Evolutionary conservation across 1,140 invertebrate genomes (phyloP).

Genomic region (Odontomachus brunneus): DNA sequence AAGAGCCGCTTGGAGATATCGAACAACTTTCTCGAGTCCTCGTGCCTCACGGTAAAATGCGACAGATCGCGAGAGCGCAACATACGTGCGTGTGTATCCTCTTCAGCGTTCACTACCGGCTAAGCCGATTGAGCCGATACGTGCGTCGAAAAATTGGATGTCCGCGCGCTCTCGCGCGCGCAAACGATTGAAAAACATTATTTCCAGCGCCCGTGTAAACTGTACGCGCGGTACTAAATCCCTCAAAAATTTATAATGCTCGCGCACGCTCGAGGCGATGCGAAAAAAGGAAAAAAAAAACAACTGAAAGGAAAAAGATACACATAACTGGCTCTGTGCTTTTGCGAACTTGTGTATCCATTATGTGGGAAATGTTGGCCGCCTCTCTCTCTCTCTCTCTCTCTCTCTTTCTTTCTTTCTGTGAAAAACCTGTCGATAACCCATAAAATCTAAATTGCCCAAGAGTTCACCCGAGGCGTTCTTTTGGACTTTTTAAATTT

Average conservation of each 20-base stretch:
- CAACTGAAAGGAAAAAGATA: too few relatives aligned
- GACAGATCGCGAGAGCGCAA: slow-evolving; percentile 1
- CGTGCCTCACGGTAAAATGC: slow-evolving; percentile 22
- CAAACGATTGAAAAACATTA: slow-evolving; percentile 35
- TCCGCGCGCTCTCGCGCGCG: background rate
- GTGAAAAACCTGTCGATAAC: too few relatives aligned
- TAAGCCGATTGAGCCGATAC: slow-evolving; percentile 51
- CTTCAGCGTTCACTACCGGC: slow-evolving; percentile 26
- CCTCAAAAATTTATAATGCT: background rate
- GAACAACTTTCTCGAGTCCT: slow-evolving; percentile 26
- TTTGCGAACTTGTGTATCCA: too few relatives aligned
- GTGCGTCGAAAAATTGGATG: slow-evolving; percentile 24
- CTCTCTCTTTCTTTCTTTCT: too few relatives aligned
- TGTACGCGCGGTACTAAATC: background rate
- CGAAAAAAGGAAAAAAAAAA: background rate
- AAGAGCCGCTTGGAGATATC: slow-evolving; percentile 19
- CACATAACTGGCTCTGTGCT: too few relatives aligned
- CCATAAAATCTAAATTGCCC: too few relatives aligned
- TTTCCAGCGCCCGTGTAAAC: background rate
- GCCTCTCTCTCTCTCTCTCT: too few relatives aligned
- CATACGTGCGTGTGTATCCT: slow-evolving; percentile 10
- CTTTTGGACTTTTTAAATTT: too few relatives aligned
- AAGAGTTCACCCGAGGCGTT: too few relatives aligned
- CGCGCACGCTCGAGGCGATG: background rate
- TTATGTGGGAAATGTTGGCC: too few relatives aligned